A percentile compares a stretch with the other conserved stretches of the same genome.
These are phyloP conservation scores for Geodia barretti DNA, from an alignment of 37 sponge, comb jelly and placozoan species.

Conservation along the genomic window DNA sequence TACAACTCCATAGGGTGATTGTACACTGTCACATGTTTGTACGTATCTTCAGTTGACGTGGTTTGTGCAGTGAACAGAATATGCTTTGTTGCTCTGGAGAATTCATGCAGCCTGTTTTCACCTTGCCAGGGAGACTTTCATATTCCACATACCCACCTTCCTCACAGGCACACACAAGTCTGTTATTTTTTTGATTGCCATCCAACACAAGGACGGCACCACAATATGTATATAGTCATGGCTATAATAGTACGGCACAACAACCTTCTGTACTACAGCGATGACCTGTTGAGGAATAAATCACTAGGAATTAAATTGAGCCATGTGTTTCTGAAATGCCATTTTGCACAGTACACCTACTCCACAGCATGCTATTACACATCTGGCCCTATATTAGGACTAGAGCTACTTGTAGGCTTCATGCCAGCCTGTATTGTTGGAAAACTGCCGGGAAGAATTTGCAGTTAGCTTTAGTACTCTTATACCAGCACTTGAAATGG, in stretches of 20 bases:
- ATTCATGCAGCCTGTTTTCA: constrained; percentile 28
- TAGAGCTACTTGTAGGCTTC: not conserved
- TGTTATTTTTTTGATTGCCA: constrained; percentile 39
- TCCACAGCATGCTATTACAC: not conserved
- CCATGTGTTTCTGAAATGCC: not conserved
- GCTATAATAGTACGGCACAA: constrained; percentile 19
- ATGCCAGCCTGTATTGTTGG: not conserved
- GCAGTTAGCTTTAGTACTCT: not conserved
- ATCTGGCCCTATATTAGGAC: not conserved
- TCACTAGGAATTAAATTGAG: not conserved
- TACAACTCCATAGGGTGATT: not conserved
- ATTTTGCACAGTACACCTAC: not conserved
- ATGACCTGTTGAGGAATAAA: too few species aligned
- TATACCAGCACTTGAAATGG: too few species aligned
- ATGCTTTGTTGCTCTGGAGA: constrained; percentile 15
- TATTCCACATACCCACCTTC: constrained; percentile 26
- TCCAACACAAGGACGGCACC: constrained; percentile 26
- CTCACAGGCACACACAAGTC: constrained; percentile 11
- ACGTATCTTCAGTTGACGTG: not conserved
- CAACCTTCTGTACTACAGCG: constrained; percentile 22
- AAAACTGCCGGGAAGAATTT: not conserved
- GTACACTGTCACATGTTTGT: too few species aligned
- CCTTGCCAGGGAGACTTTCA: constrained; percentile 33
- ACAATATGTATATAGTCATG: too few species aligned
- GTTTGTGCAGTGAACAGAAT: constrained; percentile 29